Base-by-base conservation (phyloP, 2,797 vertebrate genomes). In the Hoplostethus atlanticus region DNA sequence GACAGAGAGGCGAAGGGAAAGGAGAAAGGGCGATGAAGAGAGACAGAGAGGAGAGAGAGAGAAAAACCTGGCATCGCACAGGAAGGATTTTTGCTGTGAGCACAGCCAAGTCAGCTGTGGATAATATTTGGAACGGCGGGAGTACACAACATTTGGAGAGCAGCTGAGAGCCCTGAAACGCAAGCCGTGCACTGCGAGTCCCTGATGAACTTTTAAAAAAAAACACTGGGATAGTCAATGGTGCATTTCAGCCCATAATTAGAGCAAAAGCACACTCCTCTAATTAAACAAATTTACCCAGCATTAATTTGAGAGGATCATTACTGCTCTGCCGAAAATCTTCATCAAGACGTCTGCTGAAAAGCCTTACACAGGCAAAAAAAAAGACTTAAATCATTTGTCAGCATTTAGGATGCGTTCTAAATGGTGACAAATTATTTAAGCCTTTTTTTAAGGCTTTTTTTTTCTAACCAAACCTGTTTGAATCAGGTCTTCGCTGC, bases 231-330 rank as follows among this genome's bases (percentile, higher is more conserved):
- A 52, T 73, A 87, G 79, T 80, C 87, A 88, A 75, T 79, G 83
- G 76, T 83, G 81, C 84, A 75, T 90, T 87, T 75, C 73, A 69
- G 68, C 68, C 69, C 74, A 80, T 87, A 90, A 90, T 91, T 84
- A 87, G 84, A 72, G 76, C 63, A 85, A 88, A 28, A 88, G 74
- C 77, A 81, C 76, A 82, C 81, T 80, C 74, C 72, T 78, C 83
- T 90, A 90, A 91, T 92, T 93, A 88, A 84, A 87, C 79, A 87
- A 81, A 89, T 86, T 87, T 76, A 70, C 66, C 40, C 68, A 66
- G 60, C 80, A 89, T 87, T 91, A 84, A 88, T 90, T 88, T 68
- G 53, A 88, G 84, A 71, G 77, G 77, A 78, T 82, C 76, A 83
- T 90, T 89, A 88, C 28, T 38, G 72, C 68, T 46, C 80, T 80